A percentile compares a stretch with the other conserved stretches of the same genome.
phyloP scores from a whole-genome alignment of 2,797 vertebrate species.

The Geotrypetes seraphini region DNA sequence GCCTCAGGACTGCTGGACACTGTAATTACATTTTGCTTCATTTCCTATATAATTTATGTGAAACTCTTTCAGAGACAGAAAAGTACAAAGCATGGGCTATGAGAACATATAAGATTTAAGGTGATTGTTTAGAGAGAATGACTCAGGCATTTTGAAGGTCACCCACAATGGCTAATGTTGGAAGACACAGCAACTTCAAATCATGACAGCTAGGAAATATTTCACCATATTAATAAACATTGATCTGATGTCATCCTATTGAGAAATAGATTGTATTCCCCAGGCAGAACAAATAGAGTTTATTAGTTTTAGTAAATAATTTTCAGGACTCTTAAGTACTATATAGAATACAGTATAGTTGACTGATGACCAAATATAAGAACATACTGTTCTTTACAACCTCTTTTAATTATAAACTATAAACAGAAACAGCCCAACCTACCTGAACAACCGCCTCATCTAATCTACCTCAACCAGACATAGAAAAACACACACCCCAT shows the following conservation, averaged over 20 bases:
- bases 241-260: neutral
- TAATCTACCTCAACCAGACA: no score
- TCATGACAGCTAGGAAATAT: neutral
- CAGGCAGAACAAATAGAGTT: neutral
- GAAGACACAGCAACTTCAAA: neutral
- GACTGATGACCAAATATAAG: no score
- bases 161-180: neutral
- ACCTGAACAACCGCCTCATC: no score
- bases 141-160: constrained; percentile 26
- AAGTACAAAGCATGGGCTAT: constrained; percentile 22
- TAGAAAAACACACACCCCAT: no score
- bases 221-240: neutral
- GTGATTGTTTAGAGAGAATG: neutral
- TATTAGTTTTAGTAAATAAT: neutral
- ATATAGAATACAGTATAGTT: neutral
- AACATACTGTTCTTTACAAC: no score
- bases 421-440: no score
- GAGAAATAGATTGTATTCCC: neutral
- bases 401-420: no score
- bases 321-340: neutral
- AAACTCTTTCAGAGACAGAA: constrained; percentile 10
- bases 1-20: constrained; percentile 10
- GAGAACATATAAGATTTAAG: constrained; percentile 21
- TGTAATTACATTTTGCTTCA: constrained; percentile 45
- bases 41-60: constrained; percentile 43